phyloP scores from a whole-genome alignment of 2,113 vertebrate species.

The Eretmochelys imbricata region DNA sequence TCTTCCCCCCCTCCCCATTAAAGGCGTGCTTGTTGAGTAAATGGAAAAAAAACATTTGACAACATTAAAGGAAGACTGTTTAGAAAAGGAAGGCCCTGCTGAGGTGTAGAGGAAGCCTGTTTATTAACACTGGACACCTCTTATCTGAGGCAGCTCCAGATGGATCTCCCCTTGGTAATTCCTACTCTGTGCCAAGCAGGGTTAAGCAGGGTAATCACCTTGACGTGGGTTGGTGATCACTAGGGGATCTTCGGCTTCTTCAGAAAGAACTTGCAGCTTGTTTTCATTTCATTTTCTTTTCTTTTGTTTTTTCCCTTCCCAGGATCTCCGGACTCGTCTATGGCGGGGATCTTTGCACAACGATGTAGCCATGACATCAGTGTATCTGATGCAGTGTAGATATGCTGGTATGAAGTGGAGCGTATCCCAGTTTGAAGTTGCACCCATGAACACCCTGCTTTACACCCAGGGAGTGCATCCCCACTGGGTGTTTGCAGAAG shows the following conservation, averaged over 20 bases:
- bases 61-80: constrained; percentile 95
- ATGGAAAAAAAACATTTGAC: constrained; percentile 92
- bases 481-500: neutral
- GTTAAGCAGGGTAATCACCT: constrained; percentile 82
- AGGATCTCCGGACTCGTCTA: neutral
- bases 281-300: constrained; percentile 29
- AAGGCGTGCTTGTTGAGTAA: constrained; percentile 86
- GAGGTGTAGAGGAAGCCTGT: constrained; percentile 95
- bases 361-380: neutral
- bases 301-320: neutral
- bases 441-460: neutral
- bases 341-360: neutral
- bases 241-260: constrained; percentile 52
- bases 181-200: constrained; percentile 78
- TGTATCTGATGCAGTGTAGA: neutral
- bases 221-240: constrained; percentile 75
- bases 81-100: constrained; percentile 94
- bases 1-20: constrained; percentile 70
- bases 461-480: neutral
- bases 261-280: constrained; percentile 57
- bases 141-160: constrained; percentile 92
- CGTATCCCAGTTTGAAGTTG: neutral
- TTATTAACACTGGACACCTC: constrained; percentile 93
- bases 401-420: neutral
- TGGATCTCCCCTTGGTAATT: constrained; percentile 83